Evolutionary conservation across 2,888 invertebrate species (phyloP), one percentile per base, ranked within the genome.

Genomic region (Lasioglossum villosulum): DNA sequence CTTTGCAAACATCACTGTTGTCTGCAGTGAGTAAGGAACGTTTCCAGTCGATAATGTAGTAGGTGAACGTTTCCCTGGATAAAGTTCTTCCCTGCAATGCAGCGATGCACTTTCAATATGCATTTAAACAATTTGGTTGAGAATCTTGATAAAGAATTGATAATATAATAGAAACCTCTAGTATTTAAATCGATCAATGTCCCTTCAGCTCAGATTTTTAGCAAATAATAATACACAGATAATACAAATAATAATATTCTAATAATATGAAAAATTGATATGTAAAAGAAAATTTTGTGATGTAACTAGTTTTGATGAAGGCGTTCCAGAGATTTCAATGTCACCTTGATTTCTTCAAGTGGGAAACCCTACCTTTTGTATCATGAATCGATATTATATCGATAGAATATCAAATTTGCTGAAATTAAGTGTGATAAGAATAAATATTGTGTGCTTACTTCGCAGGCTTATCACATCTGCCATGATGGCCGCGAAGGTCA

Each of bases 401-500:
- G 23, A 48, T 23, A 48, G 23, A 48, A 19, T 48, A 48, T 19
- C 23, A 45, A 42, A 45, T 14, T 48, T n/a, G 23, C 1, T n/a
- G 10, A 12, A 56, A 56, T 1, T 4, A 12, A 56, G 12, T 56
- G n/a, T 8, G 56, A n/a, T 56, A n/a, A 56, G n/a, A n/a, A 56
- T 56, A 56, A 56, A n/a, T 56, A 56, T n/a, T n/a, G 56, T n/a
- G 10, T 30, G 30, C 16, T 63, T 30, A 80, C 68, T 1, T 90
- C 94, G 12, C 95, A 98, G 97, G 98, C 97, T 0, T 98, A 98
- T 95, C 98, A 98, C 95, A 97, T 98, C 19, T 98, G 98, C 92
- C 98, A 98, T 93, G 98, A 98, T 92, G 98, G 98, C 0, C 97
- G 98, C 19, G 98, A 98, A 93, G 98, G 98, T 0, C 96, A 97